Base-by-base conservation (phyloP, 2,888 invertebrate species). In the Trypoxylon attenuatum region DNA sequence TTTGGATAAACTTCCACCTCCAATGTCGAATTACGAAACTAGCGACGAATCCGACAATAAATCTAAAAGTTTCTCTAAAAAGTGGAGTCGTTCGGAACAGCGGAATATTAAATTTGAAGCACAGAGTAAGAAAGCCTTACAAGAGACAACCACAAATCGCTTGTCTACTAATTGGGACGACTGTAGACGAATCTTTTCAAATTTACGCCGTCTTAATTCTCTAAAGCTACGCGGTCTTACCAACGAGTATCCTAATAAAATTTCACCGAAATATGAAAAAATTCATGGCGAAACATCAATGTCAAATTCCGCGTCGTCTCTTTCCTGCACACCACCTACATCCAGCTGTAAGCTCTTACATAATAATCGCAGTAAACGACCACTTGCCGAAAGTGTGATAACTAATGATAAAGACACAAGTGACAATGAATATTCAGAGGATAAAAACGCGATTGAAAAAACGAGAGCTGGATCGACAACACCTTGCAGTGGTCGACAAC, bases 401-500 rank as follows among this genome's bases (percentile, higher is more conserved):
- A 18, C 10, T n/a, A 45, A 56, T 5, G 21, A 19, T 4, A 41
- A 39, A 5, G 8, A 21, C 5, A 22, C 39, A 13, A 13, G 42
- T 3, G 15, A 5, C 2, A 0, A 23, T 1, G 2, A 22, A 5
- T 52, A 38, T 6, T 16, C 8, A 1, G 15, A 50, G 13, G 6
- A 15, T 1, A 21, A 50, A 5, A 23, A 33, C 2, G 19, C 6
- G 6, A n/a, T 18, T n/a, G n/a, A n/a, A 4, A 57, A 33, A 4
- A 60, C 59, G 5, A 54, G 49, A 0, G 10, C 33, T 6, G 47
- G 57, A 13, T 60, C 65, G 3, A 52, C 47, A 0, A 71, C 66
- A 1, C 66, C 74, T 18, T 58, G 60, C 57, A 59, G 61, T 1
- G 54, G 61, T 5, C 47, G 41, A 3, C 63, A 71, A 8, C 69